Conservation (phyloP, 2,797 vertebrate species). For the Enteromius paludinosus region DNA sequence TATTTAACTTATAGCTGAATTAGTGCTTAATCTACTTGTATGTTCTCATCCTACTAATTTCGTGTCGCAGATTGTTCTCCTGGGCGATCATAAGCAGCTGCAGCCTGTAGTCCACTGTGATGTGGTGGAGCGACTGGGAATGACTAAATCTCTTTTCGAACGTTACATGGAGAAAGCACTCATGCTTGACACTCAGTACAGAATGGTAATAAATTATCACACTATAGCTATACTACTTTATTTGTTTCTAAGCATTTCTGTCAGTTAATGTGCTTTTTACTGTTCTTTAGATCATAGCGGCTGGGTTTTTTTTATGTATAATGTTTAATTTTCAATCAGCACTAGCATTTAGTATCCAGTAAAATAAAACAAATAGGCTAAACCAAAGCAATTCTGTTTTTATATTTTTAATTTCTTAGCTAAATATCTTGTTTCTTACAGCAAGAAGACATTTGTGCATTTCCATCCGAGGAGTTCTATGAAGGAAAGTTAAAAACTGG, state of each 20-base stretch:
- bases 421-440: constrained; percentile 56
- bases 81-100: constrained; percentile 86
- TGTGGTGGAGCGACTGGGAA: constrained; percentile 74
- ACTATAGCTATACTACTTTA: not conserved
- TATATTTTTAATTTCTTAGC: not conserved
- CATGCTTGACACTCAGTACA: constrained; percentile 84
- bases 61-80: constrained; percentile 78
- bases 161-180: constrained; percentile 72
- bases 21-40: not conserved
- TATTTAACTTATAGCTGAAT: not conserved
- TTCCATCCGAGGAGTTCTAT: constrained; percentile 84
- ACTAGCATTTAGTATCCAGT: not conserved
- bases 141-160: constrained; percentile 83
- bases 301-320: not conserved
- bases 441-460: constrained; percentile 80
- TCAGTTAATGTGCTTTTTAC: not conserved
- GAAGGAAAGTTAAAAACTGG: constrained; percentile 66
- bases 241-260: not conserved
- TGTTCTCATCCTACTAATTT: constrained; percentile 12
- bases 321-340: not conserved
- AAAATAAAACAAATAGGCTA: not conserved
- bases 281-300: not conserved
- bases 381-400: not conserved
- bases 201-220: constrained; percentile 76
- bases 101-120: constrained; percentile 78